Evolutionary conservation across 1,140 invertebrate genomes (phyloP).

Genomic region (Drosophila kanapiae): DNA sequence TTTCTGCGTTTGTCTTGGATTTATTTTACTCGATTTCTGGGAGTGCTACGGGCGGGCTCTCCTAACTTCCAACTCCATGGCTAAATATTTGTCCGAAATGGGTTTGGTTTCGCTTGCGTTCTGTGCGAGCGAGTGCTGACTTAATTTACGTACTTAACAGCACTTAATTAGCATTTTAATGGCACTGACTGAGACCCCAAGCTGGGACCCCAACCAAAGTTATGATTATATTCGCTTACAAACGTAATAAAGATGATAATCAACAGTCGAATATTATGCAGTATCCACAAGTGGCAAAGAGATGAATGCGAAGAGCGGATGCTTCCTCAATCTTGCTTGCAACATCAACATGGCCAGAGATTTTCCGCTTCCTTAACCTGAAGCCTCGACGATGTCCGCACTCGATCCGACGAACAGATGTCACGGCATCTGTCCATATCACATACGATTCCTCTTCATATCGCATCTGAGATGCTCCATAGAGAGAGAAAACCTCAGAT

Average conservation of each 20-base stretch:
- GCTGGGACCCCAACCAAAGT: not conserved
- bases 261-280: slow-evolving; percentile 40
- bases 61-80: slow-evolving; percentile 17
- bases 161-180: slow-evolving; percentile 63
- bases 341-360: slow-evolving; percentile 42
- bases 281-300: slow-evolving; percentile 24
- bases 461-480: not conserved
- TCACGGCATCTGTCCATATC: slow-evolving; percentile 53
- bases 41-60: slow-evolving; percentile 40
- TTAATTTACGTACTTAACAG: slow-evolving; percentile 53
- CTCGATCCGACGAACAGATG: slow-evolving; percentile 48
- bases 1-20: slow-evolving; percentile 28
- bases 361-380: slow-evolving; percentile 72
- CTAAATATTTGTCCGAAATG: slow-evolving; percentile 66
- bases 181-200: slow-evolving; percentile 24
- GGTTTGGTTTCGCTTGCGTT: slow-evolving; percentile 38
- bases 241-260: slow-evolving; percentile 46
- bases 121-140: slow-evolving; percentile 16
- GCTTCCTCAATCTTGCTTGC: slow-evolving; percentile 70
- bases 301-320: slow-evolving; percentile 45
- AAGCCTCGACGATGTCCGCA: slow-evolving; percentile 62
- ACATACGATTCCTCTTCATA: slow-evolving; percentile 20
- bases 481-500: slow-evolving; percentile 23
- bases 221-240: slow-evolving; percentile 21
- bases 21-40: slow-evolving; percentile 46